phyloP scores from a whole-genome alignment of 2,888 invertebrate species.

The Conus canariensis region DNA sequence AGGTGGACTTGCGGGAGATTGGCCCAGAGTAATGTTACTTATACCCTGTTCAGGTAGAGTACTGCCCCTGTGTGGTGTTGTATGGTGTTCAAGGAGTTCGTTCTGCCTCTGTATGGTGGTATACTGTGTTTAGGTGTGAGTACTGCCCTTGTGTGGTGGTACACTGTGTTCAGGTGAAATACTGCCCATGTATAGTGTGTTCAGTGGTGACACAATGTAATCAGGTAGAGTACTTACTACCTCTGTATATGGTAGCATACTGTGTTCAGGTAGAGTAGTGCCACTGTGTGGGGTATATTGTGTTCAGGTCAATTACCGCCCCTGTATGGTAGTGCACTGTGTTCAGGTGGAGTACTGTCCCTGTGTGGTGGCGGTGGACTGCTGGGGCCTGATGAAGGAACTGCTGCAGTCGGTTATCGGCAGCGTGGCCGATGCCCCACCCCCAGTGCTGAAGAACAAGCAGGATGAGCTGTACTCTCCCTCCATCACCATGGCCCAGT shows the following conservation, averaged over 20 bases:
- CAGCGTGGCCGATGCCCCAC: conserved; percentile 82
- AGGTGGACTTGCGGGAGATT: background rate
- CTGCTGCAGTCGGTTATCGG: conserved; percentile 94
- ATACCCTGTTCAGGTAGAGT: background rate
- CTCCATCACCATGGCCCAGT: conserved; percentile 95
- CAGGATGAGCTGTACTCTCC: conserved; percentile 93
- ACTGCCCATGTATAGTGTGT: no score
- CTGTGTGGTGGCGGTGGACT: conserved; percentile 86
- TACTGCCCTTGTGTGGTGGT: conserved; percentile 28
- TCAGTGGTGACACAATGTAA: background rate
- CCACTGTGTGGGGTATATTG: background rate
- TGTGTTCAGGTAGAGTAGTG: conserved; percentile 48
- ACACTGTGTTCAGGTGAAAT: background rate
- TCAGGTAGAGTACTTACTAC: background rate
- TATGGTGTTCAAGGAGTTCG: background rate
- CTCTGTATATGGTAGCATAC: background rate
- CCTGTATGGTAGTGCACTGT: no score
- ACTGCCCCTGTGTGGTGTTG: background rate
- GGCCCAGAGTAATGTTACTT: background rate
- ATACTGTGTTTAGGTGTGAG: conserved; percentile 23
- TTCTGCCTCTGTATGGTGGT: background rate
- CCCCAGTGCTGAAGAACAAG: conserved; percentile 86
- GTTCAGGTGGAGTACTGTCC: conserved; percentile 90
- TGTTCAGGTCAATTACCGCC: background rate
- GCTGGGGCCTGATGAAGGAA: conserved; percentile 95